phyloP scores from a whole-genome alignment of 2,113 vertebrate species.

The Caloenas nicobarica region DNA sequence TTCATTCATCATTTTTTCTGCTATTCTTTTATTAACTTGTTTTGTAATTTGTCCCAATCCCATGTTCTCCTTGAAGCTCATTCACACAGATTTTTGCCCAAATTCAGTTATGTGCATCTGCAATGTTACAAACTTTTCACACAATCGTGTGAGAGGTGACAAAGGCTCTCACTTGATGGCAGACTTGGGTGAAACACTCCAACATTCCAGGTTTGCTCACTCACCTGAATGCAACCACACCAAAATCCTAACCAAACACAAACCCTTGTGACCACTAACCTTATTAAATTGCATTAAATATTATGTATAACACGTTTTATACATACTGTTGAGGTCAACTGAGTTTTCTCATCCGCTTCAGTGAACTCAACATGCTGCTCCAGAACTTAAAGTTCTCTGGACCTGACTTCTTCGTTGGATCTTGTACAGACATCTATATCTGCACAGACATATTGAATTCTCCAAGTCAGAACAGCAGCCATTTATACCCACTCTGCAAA shows the following conservation, averaged over 20 bases:
- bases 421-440: not conserved
- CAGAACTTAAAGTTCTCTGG: not conserved
- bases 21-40: not conserved
- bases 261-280: fast-evolving
- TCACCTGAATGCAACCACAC: not conserved
- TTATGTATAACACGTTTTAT: not conserved
- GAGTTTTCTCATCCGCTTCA: not conserved
- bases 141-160: not conserved
- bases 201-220: not conserved
- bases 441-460: not conserved
- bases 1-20: not conserved
- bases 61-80: not conserved
- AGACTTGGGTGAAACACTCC: not conserved
- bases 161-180: not conserved
- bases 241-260: not conserved
- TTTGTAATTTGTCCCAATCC: not conserved
- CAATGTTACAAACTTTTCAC: not conserved
- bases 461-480: not conserved
- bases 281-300: not conserved
- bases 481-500: not conserved
- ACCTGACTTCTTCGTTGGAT: not conserved
- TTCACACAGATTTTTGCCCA: not conserved
- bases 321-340: not conserved
- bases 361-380: not conserved
- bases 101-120: not conserved